phyloP scores from a whole-genome alignment of 1,140 invertebrate genomes.

The Maconellicoccus hirsutus region DNA sequence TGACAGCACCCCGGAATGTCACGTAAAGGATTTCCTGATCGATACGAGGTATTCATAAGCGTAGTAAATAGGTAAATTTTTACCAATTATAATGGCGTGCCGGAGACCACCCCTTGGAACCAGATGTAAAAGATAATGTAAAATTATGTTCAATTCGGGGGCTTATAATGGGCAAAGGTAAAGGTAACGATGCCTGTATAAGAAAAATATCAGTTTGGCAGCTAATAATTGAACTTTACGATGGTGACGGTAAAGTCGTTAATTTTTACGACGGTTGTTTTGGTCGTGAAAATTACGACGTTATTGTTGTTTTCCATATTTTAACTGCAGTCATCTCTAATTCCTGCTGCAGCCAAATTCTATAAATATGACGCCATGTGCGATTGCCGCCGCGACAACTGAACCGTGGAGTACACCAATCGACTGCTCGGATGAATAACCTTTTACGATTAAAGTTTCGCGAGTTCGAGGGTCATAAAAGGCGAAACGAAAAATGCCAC shows the following conservation, averaged over 20 bases:
- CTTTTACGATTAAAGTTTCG: neutral
- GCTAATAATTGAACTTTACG: slow-evolving; percentile 2
- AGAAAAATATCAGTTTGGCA: neutral
- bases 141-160: no score
- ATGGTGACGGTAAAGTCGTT: neutral
- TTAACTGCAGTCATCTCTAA: neutral
- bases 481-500: neutral
- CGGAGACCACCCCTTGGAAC: no score
- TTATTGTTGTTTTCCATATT: slow-evolving; percentile 8
- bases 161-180: neutral
- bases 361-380: neutral
- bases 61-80: no score
- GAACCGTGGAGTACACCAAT: no score
- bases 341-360: neutral
- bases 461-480: neutral
- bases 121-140: no score
- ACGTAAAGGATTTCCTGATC: no score
- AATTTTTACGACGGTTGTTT: slow-evolving; percentile 4
- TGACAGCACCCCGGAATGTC: no score
- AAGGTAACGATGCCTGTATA: neutral
- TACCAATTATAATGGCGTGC: no score
- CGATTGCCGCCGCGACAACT: no score
- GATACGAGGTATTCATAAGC: no score
- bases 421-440: neutral
- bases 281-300: neutral